Evolutionary conservation across 2,797 vertebrate genomes (phyloP).

Genomic region (Kryptolebias ocellatus): DNA sequence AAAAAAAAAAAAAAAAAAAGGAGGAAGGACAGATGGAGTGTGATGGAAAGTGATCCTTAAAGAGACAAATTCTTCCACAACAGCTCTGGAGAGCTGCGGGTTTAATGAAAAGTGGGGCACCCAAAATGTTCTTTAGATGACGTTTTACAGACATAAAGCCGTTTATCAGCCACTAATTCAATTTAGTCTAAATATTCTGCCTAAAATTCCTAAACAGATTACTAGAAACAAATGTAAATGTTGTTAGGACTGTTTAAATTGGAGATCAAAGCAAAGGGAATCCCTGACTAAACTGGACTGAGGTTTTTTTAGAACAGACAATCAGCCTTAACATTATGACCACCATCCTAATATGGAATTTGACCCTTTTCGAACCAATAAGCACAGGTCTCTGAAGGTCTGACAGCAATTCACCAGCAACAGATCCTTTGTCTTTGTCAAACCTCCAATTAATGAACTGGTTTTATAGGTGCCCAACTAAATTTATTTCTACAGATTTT

Average conservation of each 20-base stretch:
- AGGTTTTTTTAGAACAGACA: not conserved
- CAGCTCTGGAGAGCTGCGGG: constrained; percentile 47
- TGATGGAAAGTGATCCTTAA: constrained; percentile 24
- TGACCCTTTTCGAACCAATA: not conserved
- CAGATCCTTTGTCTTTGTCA: no score
- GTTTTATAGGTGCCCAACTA: no score
- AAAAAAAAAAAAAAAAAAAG: constrained; percentile 20
- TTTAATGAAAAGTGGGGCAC: constrained; percentile 34
- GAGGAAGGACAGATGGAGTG: constrained; percentile 1
- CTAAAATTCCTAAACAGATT: not conserved
- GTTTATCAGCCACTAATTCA: constrained; percentile 29
- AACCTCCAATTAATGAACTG: no score
- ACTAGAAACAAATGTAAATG: not conserved
- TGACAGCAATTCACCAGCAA: no score
- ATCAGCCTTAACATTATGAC: not conserved
- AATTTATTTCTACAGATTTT: no score
- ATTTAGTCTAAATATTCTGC: constrained; percentile 32
- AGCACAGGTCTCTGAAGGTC: not conserved
- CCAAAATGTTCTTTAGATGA: constrained; percentile 25
- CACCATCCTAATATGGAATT: not conserved
- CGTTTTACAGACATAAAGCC: constrained; percentile 35
- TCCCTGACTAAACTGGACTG: constrained; percentile 11
- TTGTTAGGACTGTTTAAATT: constrained; percentile 10
- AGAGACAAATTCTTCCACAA: constrained; percentile 29
- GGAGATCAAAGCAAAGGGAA: constrained; percentile 20